Evolutionary conservation across 2,888 invertebrate genomes (phyloP).

Genomic region (Athalia circularis): DNA sequence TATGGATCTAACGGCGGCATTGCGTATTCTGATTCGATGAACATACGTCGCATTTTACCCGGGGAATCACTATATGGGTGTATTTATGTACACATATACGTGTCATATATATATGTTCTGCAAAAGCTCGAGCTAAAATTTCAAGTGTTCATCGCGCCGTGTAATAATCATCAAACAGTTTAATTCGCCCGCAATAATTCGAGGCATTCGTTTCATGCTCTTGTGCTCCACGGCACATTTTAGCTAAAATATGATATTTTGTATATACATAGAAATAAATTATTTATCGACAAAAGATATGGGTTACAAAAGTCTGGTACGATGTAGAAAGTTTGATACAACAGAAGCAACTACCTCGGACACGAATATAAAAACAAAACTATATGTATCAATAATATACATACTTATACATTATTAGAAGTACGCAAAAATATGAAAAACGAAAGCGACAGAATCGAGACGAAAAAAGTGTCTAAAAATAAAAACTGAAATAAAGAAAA

Average conservation of each 20-base stretch:
- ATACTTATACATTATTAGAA: too few relatives aligned
- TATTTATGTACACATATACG: neutral
- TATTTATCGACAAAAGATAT: neutral
- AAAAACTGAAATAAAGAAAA: neutral
- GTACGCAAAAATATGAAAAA: too few relatives aligned
- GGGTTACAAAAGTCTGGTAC: neutral
- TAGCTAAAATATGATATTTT: neutral
- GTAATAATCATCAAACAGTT: constrained; percentile 41
- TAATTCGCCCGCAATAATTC: constrained; percentile 45
- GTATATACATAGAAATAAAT: neutral
- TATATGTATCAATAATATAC: too few relatives aligned
- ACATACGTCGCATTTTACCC: neutral
- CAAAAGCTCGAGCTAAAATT: constrained; percentile 31
- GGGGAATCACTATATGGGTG: neutral
- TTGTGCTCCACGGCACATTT: constrained; percentile 27
- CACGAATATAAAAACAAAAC: too few relatives aligned
- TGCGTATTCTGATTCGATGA: constrained; percentile 39
- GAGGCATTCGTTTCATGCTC: constrained; percentile 40
- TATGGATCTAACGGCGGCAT: neutral
- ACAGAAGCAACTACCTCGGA: neutral
- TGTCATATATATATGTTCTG: neutral
- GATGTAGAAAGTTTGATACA: neutral
- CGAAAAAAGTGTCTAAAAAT: too few relatives aligned
- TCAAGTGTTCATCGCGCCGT: constrained; percentile 36
- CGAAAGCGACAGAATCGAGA: too few relatives aligned